Base-by-base conservation (phyloP, 92 coral and sea anemone genomes). In the Zoanthus sansibaricus region DNA sequence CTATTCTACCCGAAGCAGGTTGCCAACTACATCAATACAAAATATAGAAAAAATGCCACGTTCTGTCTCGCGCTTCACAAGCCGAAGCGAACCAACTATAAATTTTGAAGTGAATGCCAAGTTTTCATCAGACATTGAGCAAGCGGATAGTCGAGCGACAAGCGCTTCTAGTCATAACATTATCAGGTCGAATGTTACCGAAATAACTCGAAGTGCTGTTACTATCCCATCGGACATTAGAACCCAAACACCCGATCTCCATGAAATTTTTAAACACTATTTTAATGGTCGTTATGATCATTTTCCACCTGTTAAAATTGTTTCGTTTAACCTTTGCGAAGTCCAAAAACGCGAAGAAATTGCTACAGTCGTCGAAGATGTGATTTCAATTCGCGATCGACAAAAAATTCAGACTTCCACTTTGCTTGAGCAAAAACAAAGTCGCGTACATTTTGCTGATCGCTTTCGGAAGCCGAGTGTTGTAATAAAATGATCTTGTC, bases 231-330 rank as follows among this genome's bases (percentile, higher is more conserved):
- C 91, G 3, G 91, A 62, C 7, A 94, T 86, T 9, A 91, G 98
- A 55, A 86, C 95, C 0, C 91, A 88, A 12, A 90, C 95, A 6
- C 98, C 95, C 1, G 98, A 92, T 52, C 88, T 94, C 42, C 98
- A 94, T 88, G 93, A 92, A 52, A 94, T 94, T 31, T 88, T 94
- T 18, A 92, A 91, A 54, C 95, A 94, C 16, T 94, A 94, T 45
- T 77, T 93, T 25, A 72, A 80, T 48, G 82, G 62, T 7, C 52
- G 0, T 48, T 87, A 83, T 42, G 94, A 62, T 0, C 12, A 73
- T 0, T 91, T 77, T 64, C 82, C 82, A 17, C 94, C 94, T 15
- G 91, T 91, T 3, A 91, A 88, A 66, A 48, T 87, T 10, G 66
- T 80, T 30, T 84, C 91, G 13, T 84, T 86, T 3, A 72, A 89